Base-by-base conservation (phyloP, 2,113 vertebrate genomes). In the Trematomus loennbergii region DNA sequence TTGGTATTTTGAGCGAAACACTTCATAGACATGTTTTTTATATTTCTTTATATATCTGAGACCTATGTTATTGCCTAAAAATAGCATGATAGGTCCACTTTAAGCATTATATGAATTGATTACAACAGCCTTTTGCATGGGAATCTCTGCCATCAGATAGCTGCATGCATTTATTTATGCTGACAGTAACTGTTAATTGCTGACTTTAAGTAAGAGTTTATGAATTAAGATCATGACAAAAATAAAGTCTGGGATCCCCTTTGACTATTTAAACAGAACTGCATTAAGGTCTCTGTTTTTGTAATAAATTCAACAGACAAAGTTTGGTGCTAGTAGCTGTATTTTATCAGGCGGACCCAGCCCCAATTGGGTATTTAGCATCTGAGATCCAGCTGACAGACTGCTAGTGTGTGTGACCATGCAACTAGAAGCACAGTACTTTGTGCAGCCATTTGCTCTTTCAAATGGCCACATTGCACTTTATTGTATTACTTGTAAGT, bases 321-420 rank as follows among this genome's bases (percentile, higher is more conserved):
- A 45, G 58, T 68, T 64, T 62, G 62, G 55, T 79, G 81, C 76
- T 82, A 75, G 63, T 85, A 64, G 82, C 79, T 22, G 9, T 58
- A 70, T 81, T 75, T 70, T 82, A 49, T 82, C 73, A 69, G 58
- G 64, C 48, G 1, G 72, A 79, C 54, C 36, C 11, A 1, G 61
- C 54, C 81, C 76, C 50, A 71, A 64, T 72, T 69, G 72, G 52
- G 69, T 78, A 71, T 68, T 82, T 76, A 72, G 53, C 66, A 61
- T 84, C 55, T 45, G 46, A 76, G 72, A 75, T 78, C 43, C 63
- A 86, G 60, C 79, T 89, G 75, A 87, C 72, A 78, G 68, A 71
- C 60, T 67, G 71, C 67, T 60, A 4, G 58, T 74, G 81, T 77
- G 71, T 77, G 79, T 86, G 72, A 59, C 54, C 29, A 7, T 54